Conservation (phyloP, 2,113 vertebrate genomes). For the Oryzias curvinotus region DNA sequence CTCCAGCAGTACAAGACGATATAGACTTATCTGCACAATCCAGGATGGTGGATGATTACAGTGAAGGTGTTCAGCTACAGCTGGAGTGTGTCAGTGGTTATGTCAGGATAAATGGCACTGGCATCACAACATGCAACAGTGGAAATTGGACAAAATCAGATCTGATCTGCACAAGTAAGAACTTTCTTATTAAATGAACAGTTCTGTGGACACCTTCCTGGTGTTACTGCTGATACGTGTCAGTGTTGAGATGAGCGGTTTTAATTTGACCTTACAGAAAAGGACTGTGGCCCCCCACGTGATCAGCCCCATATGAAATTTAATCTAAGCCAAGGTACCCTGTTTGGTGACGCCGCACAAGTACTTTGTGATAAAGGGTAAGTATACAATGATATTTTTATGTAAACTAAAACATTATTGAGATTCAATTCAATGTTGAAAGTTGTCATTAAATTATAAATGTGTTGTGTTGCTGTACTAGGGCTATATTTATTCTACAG, state of each 20-base stretch:
- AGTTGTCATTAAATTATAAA: too few species aligned
- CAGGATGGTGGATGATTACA: slow-evolving; percentile 42
- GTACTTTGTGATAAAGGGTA: slow-evolving; percentile 64
- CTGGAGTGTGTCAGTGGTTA: slow-evolving; percentile 56
- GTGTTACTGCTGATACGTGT: too few species aligned
- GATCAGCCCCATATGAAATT: slow-evolving; percentile 20
- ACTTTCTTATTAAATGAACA: too few species aligned
- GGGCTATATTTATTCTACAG: too few species aligned
- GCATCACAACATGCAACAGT: slow-evolving; percentile 14
- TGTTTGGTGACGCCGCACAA: slow-evolving; percentile 25
- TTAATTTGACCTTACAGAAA: slow-evolving; percentile 49
- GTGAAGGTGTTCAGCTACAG: not conserved
- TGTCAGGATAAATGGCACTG: slow-evolving; percentile 14
- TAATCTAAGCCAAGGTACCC: slow-evolving; percentile 2
- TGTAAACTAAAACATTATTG: too few species aligned
- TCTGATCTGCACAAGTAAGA: slow-evolving; percentile 66
- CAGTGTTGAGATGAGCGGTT: not conserved
- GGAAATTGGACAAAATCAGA: slow-evolving; percentile 42
- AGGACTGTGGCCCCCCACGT: slow-evolving; percentile 52
- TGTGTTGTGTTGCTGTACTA: too few species aligned
- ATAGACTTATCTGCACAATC: slow-evolving; percentile 21
- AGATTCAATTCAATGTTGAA: too few species aligned
- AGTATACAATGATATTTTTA: slow-evolving; percentile 27
- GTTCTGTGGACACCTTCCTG: not conserved
- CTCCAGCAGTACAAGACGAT: fast-evolving